phyloP scores from a whole-genome alignment of 1,140 invertebrate genomes.

The Lepidurus packardi region DNA sequence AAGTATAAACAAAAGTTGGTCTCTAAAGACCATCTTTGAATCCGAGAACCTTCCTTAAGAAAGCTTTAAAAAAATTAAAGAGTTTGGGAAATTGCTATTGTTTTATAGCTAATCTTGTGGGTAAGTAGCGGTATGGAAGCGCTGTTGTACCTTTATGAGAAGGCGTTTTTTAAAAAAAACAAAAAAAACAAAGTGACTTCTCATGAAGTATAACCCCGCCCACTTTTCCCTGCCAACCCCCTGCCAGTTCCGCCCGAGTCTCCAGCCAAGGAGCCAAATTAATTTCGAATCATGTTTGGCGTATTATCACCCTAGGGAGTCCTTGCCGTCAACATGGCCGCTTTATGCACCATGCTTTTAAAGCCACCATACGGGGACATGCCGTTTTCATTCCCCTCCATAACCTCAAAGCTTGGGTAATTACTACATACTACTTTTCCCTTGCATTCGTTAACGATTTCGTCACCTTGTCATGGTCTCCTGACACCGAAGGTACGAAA shows the following conservation, averaged over 20 bases:
- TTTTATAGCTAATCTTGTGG: not conserved
- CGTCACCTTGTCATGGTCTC: not conserved
- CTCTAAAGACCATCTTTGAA: too few species aligned
- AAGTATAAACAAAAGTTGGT: too few species aligned
- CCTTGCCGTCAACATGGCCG: slow-evolving; percentile 16
- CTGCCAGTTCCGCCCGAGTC: slow-evolving; percentile 12
- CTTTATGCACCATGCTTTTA: not conserved
- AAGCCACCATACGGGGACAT: not conserved
- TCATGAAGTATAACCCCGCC: not conserved
- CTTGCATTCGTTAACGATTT: slow-evolving; percentile 10
- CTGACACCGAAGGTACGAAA: not conserved
- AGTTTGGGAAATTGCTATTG: not conserved
- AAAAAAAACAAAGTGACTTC: not conserved
- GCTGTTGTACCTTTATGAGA: not conserved
- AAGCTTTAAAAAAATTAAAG: too few species aligned
- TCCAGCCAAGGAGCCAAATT: slow-evolving; percentile 21
- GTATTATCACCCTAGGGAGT: slow-evolving; percentile 12
- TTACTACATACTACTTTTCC: not conserved
- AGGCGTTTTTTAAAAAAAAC: not conserved
- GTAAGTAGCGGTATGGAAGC: slow-evolving; percentile 6
- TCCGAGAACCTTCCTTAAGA: too few species aligned
- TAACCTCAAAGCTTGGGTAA: not conserved
- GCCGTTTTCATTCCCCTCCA: slow-evolving; percentile 5
- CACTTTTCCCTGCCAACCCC: slow-evolving; percentile 10
- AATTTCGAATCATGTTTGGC: slow-evolving; percentile 22